Percentiles rank a stretch among this genome's conserved stretches.
phyloP scores from a whole-genome alignment of 2,113 vertebrate genomes.

The Ahaetulla prasina region DNA sequence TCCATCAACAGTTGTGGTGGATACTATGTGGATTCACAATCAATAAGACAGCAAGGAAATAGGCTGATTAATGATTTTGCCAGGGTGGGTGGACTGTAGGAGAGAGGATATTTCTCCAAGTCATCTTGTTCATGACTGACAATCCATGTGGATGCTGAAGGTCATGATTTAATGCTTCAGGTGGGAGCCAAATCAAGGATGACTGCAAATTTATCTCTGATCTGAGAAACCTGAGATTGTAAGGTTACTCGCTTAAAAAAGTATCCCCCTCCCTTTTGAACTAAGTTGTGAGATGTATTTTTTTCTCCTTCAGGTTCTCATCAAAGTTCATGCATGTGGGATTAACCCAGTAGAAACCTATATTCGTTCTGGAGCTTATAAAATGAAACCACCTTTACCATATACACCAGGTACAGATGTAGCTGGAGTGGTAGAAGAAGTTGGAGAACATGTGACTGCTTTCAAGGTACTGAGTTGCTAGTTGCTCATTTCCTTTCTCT shows the following conservation, averaged over 20 bases:
- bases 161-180: background rate
- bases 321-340: slow-evolving; percentile 84
- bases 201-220: background rate
- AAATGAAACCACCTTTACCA: slow-evolving; percentile 74
- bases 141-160: background rate
- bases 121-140: background rate
- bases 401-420: slow-evolving; percentile 86
- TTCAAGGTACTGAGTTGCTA: slow-evolving; percentile 72
- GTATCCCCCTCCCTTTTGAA: background rate
- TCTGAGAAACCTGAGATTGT: background rate
- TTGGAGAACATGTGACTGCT: slow-evolving; percentile 73
- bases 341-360: slow-evolving; percentile 94
- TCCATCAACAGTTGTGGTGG: background rate
- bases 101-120: no score
- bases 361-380: slow-evolving; percentile 77
- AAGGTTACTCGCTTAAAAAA: background rate
- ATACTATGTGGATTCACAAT: background rate
- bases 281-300: background rate
- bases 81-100: background rate
- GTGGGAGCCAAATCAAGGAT: background rate
- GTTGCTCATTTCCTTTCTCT: rapidly evolving
- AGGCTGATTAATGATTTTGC: background rate
- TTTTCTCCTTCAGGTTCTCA: slow-evolving; percentile 77
- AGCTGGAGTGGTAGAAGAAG: slow-evolving; percentile 76
- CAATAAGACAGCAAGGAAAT: background rate